These are phyloP conservation scores for Cerastis rubricosa DNA, from an alignment of 2,888 invertebrate genomes.

Conservation along the genomic window DNA sequence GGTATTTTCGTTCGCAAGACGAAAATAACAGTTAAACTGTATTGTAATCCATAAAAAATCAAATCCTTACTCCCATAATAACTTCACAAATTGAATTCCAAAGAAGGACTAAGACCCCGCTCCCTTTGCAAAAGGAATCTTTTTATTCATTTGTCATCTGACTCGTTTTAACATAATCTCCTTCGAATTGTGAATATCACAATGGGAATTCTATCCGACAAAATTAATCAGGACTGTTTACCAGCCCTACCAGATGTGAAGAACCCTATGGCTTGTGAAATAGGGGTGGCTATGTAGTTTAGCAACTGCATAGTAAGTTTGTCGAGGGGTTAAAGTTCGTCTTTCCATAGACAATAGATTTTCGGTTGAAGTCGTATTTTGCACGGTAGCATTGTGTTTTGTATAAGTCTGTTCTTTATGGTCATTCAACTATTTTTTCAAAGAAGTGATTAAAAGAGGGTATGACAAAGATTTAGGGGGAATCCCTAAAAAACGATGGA, in stretches of 20 bases:
- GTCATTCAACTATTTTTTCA: constrained; percentile 52
- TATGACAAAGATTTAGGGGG: constrained; percentile 27
- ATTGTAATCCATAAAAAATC: constrained; percentile 16
- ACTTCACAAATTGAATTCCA: constrained; percentile 15
- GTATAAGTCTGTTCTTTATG: constrained; percentile 58
- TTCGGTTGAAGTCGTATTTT: constrained; percentile 63
- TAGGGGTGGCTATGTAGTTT: constrained; percentile 1
- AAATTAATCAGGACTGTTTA: constrained; percentile 21
- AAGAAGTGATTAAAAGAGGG: constrained; percentile 46
- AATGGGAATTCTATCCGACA: constrained; percentile 57
- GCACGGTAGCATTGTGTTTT: constrained; percentile 61
- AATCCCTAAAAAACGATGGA: constrained; percentile 2
- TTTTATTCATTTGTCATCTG: constrained; percentile 67
- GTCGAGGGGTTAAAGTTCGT: constrained; percentile 49
- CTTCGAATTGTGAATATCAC: constrained; percentile 58
- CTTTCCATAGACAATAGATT: constrained; percentile 56
- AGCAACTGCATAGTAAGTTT: constrained; percentile 1
- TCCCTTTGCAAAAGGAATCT: constrained; percentile 46
- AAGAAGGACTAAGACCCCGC: constrained; percentile 25
- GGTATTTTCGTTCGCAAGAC: neutral
- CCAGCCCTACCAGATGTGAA: rapidly evolving
- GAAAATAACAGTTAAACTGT: neutral
- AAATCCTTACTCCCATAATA: constrained; percentile 20
- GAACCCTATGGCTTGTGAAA: neutral
- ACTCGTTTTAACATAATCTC: constrained; percentile 64